Base-by-base conservation (phyloP, 2,113 vertebrate species). In the Machaerirhynchus nigripectus region DNA sequence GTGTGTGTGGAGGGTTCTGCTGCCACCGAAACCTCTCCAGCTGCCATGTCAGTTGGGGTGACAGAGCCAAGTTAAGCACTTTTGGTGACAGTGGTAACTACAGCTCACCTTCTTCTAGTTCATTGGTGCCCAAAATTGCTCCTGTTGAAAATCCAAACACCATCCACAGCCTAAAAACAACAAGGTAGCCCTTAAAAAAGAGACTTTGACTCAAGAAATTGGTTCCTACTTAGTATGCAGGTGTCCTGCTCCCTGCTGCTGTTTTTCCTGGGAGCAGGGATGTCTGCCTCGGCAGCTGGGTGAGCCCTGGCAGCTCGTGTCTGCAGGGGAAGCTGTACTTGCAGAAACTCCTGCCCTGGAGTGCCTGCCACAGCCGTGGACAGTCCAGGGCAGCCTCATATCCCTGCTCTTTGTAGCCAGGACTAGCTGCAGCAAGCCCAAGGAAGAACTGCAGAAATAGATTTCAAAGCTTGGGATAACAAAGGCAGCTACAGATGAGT, bases 21-120 rank as follows among this genome's bases (percentile, higher is more conserved):
- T 20, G 19, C 22, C 6, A 7, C 18, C 60, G 46, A 60, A 79
- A 68, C 11, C 6, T 27, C 35, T 26, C 10, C 28, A 57, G 31
- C 13, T 59, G 15, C 31, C 21, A 6, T 52, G 16, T 46, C 27
- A 39, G 4, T 7, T 75, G 31, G 7, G 23, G 1, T 4, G 10
- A 23, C 27, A 40, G 9, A 42, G 6, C 5, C 47, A 78, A 78
- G 5, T 19, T 42, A 46, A 71, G 4, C 10, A 31, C 16, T 78
- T 81, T 14, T 55, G 15, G n/a, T 53, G 35, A 31, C 0, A 1
- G 6, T 3, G 4, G 7, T 1, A 7, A 12, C 28, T 49, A 31
- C 31, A 71, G 7, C 11, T 92, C 77, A 60, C 12, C 9, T 75
- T 77, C 30, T 46, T 9, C 44, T 55, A 22, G 11, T 19, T 33